Base-by-base conservation (phyloP, 2,888 invertebrate species). In the Eupithecia insigniata region DNA sequence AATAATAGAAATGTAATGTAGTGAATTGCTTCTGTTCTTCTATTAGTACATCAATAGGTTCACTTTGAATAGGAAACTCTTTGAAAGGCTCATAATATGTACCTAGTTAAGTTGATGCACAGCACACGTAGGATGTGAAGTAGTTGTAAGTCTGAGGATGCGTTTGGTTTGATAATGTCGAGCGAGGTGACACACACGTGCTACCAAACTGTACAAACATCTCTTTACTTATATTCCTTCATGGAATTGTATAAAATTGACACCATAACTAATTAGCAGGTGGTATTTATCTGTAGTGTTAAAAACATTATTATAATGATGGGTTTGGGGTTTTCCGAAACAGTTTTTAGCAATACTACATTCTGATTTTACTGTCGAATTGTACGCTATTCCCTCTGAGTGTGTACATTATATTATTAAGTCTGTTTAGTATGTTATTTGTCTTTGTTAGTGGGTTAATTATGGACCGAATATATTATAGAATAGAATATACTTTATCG, bases 181-280 rank as follows among this genome's bases (percentile, higher is more conserved):
- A 69, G 55, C 28, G n/a, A 22, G n/a, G 58, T 32, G 60, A 67
- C 70, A 73, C 70, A 73, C 73, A 73, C 72, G 46, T 66, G 5
- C 34, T 4, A 34, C 43, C 43, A 5, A 22, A 26, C 34, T 64
- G 32, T 64, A 14, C 16, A 64, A n/a, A 62, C 61, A 32, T 62
- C n/a, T 51, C 12, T n/a, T 36, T 22, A 36, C 64, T n/a, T 26
- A 32, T n/a, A 14, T 55, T 10, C 2, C 8, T n/a, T 51, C 22
- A 10, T 22, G 51, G 51, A 12, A 51, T 26, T 14, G 55, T 55
- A 26, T 26, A 55, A 55, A 26, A 51, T 22, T 51, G 10, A 22
- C 51, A 10, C 22, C 22, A 51, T 55, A 12, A 55, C 26, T 55
- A 55, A 55, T 55, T 55, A 26, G 22, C 55, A 22, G 26, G 26